Evolutionary conservation across 2,888 invertebrate genomes (phyloP).

Genomic region (Monoplex corrugatus): DNA sequence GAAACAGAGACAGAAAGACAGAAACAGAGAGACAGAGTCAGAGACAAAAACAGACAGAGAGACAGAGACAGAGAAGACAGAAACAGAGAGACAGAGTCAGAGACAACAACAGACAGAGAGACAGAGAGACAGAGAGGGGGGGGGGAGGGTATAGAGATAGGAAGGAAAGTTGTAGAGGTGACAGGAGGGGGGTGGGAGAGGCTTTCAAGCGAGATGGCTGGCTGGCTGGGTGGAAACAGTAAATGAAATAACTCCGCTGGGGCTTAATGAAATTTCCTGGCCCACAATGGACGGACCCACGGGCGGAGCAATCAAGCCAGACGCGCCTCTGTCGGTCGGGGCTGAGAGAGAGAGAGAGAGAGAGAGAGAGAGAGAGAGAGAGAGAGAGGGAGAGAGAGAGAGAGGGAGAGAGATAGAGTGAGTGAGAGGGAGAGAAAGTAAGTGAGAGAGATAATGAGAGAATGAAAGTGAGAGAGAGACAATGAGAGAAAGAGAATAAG

Average conservation of each 20-base stretch:
- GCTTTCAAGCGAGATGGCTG: neutral
- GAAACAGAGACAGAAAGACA: no score
- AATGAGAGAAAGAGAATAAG: no score
- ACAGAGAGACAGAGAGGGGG: neutral
- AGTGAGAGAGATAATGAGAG: no score
- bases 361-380: no score
- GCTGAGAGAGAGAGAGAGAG: no score
- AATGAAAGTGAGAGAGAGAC: no score
- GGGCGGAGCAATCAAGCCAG: neutral
- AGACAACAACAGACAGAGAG: neutral
- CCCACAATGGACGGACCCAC: neutral
- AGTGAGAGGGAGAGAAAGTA: no score
- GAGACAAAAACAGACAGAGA: neutral
- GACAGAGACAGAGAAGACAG: neutral
- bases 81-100: neutral
- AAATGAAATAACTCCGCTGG: constrained; percentile 24
- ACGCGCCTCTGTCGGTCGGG: no score
- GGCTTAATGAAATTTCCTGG: constrained; percentile 36
- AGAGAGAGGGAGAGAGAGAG: no score
- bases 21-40: no score
- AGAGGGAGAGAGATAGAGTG: no score
- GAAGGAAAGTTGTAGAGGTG: no score
- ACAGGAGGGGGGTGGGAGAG: neutral
- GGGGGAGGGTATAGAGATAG: neutral
- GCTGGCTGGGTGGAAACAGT: neutral